phyloP scores from a whole-genome alignment of 2,888 invertebrate species.

The Leucophenga montana region DNA sequence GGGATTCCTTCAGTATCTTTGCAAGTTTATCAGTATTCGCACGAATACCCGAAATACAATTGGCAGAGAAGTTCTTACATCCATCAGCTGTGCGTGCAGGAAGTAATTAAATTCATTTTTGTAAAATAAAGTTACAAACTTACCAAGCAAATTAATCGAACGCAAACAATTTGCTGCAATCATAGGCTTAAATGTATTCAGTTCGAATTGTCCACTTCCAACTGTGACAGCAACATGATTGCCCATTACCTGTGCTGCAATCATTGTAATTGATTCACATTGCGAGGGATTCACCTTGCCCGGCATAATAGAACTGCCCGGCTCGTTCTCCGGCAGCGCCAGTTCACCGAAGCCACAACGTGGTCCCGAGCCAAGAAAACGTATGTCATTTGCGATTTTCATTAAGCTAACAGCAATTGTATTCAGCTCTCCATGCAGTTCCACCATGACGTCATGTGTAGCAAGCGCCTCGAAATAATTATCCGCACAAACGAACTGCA shows the following conservation, averaged over 20 bases:
- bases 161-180: conserved; percentile 93
- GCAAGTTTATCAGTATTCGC: conserved; percentile 83
- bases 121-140: conserved; percentile 44
- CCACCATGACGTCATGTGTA: conserved; percentile 93
- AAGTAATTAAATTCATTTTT: background rate
- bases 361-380: conserved; percentile 94
- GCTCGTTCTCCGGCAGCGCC: background rate
- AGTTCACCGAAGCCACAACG: conserved; percentile 96
- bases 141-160: conserved; percentile 87
- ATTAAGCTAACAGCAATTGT: conserved; percentile 91
- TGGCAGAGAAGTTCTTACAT: conserved; percentile 84
- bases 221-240: conserved; percentile 94
- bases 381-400: conserved; percentile 96
- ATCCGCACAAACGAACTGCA: conserved; percentile 93
- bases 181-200: conserved; percentile 98
- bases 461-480: conserved; percentile 99
- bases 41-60: conserved; percentile 88
- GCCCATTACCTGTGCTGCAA: conserved; percentile 96
- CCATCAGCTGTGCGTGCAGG: conserved; percentile 78
- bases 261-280: conserved; percentile 97
- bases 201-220: conserved; percentile 96
- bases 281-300: conserved; percentile 99
- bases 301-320: conserved; percentile 98
- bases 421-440: conserved; percentile 95
- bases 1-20: conserved; percentile 88